Percentiles rank a stretch among this genome's conserved stretches.
phyloP scores from a whole-genome alignment of 2,113 vertebrate genomes.

The Equus quagga region DNA sequence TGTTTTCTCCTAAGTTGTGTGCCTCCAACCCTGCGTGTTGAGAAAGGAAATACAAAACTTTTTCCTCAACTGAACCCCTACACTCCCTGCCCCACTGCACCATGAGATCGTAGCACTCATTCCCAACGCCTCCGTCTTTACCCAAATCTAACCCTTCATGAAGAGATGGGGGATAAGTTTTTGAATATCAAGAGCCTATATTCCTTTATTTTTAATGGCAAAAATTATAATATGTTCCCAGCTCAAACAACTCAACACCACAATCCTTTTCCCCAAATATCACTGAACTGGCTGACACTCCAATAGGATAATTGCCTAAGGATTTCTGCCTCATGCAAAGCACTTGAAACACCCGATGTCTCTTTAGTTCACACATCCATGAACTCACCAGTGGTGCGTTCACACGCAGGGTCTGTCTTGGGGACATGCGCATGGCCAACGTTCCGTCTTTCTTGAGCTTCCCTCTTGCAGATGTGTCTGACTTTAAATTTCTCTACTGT shows the following conservation, averaged over 20 bases:
- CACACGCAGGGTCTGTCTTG: neutral
- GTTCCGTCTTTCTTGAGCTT: neutral
- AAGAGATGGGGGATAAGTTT: neutral
- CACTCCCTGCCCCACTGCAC: rapidly evolving
- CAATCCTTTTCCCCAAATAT: neutral
- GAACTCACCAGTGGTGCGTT: too few species aligned
- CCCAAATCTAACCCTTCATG: neutral
- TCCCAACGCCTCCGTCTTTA: too few species aligned
- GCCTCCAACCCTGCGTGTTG: neutral
- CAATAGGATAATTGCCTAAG: neutral
- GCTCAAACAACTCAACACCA: neutral
- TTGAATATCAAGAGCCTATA: neutral
- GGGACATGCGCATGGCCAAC: neutral
- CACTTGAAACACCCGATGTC: neutral
- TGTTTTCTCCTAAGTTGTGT: neutral
- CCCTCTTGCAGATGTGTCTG: neutral
- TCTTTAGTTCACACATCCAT: too few species aligned
- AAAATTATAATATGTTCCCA: neutral
- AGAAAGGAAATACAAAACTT: neutral
- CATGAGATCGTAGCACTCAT: too few species aligned
- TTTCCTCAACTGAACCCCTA: too few species aligned
- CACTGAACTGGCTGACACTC: neutral
- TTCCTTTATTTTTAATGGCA: neutral
- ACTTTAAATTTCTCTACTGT: neutral
- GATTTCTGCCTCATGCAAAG: neutral